phyloP scores from a whole-genome alignment of 2,113 vertebrate genomes.

The Toxotes jaculatrix region DNA sequence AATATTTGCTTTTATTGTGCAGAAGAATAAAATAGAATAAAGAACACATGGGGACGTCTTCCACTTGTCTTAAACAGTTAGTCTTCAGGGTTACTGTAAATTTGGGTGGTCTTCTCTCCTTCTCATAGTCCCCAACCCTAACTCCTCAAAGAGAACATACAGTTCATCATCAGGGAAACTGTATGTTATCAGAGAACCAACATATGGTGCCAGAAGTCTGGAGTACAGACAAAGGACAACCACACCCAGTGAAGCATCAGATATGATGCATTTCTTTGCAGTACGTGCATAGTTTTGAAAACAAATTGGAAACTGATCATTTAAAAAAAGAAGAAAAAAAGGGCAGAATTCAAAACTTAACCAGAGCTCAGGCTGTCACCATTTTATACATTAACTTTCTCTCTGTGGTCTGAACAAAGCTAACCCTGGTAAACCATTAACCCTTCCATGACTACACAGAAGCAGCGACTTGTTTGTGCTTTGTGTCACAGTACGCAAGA shows the following conservation, averaged over 20 bases:
- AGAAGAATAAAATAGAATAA: background rate
- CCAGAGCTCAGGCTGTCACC: background rate
- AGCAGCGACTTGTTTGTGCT: background rate
- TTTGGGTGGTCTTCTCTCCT: background rate
- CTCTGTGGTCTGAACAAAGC: background rate
- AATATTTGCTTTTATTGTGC: background rate
- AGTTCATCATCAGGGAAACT: conserved; percentile 25
- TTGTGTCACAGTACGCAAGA: background rate
- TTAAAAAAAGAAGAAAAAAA: background rate
- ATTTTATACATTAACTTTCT: conserved; percentile 20
- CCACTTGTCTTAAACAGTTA: background rate
- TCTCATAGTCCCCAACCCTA: background rate
- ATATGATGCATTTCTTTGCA: background rate
- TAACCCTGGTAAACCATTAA: conserved; percentile 50
- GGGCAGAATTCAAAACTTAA: background rate
- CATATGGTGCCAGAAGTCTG: conserved; percentile 49
- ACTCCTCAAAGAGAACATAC: conserved; percentile 4
- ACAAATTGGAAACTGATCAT: background rate
- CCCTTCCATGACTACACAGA: conserved; percentile 3
- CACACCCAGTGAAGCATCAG: conserved; percentile 16
- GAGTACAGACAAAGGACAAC: background rate
- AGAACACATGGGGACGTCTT: too few relatives aligned
- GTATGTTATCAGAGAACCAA: conserved; percentile 46
- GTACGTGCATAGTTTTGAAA: background rate
- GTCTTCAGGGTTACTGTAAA: background rate